Percentiles rank a stretch among this genome's conserved stretches.
Evolutionary conservation across 2,113 vertebrate species (phyloP).

Genomic region (Lampris megalopsis): DNA sequence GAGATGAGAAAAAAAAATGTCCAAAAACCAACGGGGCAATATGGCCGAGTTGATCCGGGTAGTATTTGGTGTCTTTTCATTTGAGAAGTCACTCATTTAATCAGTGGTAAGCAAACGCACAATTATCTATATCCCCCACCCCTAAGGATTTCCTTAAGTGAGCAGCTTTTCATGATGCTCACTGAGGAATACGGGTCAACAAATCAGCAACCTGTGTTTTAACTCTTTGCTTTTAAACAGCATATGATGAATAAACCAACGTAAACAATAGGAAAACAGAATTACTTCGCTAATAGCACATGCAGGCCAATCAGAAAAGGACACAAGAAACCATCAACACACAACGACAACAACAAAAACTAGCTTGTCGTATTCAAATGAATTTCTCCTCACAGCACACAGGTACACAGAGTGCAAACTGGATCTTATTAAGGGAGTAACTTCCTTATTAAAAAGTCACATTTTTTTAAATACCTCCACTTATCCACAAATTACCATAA

Average conservation of each 20-base stretch:
- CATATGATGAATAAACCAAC: slow-evolving; percentile 5
- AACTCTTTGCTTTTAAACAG: not conserved
- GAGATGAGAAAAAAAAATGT: slow-evolving; percentile 67
- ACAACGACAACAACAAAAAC: not conserved
- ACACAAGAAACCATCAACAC: too few relatives aligned
- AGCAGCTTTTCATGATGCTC: slow-evolving; percentile 14
- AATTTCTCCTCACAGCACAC: slow-evolving; percentile 8
- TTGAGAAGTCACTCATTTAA: slow-evolving; percentile 36
- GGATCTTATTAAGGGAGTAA: slow-evolving; percentile 48
- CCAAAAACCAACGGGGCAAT: slow-evolving; percentile 64
- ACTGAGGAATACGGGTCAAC: not conserved
- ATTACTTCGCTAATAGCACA: not conserved
- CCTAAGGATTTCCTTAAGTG: slow-evolving; percentile 38
- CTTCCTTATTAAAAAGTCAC: slow-evolving; percentile 74
- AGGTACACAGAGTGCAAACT: slow-evolving; percentile 26
- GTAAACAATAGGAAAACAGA: not conserved
- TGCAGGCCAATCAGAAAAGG: slow-evolving; percentile 18
- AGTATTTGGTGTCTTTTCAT: slow-evolving; percentile 47
- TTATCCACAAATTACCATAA: slow-evolving; percentile 86
- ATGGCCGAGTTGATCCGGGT: slow-evolving; percentile 48
- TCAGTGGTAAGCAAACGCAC: slow-evolving; percentile 25
- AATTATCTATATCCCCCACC: slow-evolving; percentile 26
- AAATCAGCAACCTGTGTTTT: not conserved
- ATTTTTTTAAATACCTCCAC: slow-evolving; percentile 78
- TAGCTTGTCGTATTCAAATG: slow-evolving; percentile 32